Conservation (phyloP, 2,113 vertebrate genomes). For the Taxidea taxus region DNA sequence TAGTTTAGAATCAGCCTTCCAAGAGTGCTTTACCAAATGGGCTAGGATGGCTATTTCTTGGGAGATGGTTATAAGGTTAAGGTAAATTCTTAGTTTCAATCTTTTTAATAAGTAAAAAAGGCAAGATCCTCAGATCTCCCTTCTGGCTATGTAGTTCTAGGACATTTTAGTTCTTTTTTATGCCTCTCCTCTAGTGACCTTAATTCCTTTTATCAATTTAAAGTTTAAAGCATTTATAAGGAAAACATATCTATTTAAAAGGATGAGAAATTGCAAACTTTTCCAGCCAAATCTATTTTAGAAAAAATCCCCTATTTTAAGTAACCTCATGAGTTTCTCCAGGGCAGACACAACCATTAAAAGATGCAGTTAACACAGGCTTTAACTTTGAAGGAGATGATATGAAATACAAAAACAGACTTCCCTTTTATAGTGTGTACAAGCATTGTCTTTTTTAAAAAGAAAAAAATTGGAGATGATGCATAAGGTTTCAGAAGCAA, state of each 20-base stretch:
- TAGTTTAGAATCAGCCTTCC: neutral
- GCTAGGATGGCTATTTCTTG: neutral
- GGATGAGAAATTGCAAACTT: neutral
- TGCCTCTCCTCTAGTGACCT: neutral
- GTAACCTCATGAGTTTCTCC: neutral
- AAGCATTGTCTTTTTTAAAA: neutral
- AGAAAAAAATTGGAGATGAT: neutral
- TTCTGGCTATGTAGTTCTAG: neutral
- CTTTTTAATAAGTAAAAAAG: slow-evolving; percentile 18
- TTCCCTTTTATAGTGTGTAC: neutral
- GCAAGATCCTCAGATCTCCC: neutral
- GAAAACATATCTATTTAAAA: slow-evolving; percentile 4
- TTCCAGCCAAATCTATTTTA: slow-evolving; percentile 35
- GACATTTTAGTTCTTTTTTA: neutral
- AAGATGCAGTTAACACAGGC: neutral
- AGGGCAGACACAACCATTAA: neutral
- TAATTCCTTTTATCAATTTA: neutral
- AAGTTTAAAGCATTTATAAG: slow-evolving; percentile 27
- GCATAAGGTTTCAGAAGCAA: neutral
- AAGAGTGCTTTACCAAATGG: neutral
- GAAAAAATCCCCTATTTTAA: neutral
- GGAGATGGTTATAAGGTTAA: neutral
- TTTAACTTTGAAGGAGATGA: neutral
- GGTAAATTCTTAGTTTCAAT: neutral
- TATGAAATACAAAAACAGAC: neutral